phyloP scores from a whole-genome alignment of 2,888 invertebrate genomes.

The Zootermopsis nevadensis region DNA sequence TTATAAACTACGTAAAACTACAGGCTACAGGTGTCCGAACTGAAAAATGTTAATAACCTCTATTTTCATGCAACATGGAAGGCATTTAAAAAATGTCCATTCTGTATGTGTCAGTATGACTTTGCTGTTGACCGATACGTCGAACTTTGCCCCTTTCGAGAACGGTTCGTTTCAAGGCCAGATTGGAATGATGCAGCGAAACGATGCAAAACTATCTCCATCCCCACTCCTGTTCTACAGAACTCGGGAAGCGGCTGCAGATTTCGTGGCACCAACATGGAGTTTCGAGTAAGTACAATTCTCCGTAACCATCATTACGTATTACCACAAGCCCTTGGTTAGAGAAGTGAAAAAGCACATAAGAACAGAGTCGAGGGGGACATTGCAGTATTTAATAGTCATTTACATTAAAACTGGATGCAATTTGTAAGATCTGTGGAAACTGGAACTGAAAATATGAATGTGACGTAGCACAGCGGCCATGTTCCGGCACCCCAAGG shows the following conservation, averaged over 20 bases:
- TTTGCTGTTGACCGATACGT: not conserved
- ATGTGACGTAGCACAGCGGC: not conserved
- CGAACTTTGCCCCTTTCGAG: constrained; percentile 2
- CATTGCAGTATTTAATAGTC: no score
- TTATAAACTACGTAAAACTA: no score
- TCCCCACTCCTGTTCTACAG: not conserved
- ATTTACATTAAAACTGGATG: no score
- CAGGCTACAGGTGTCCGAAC: no score
- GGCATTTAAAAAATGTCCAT: no score
- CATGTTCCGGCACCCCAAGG: constrained; percentile 41
- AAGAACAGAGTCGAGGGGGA: no score
- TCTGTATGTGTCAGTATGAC: not conserved
- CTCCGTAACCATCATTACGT: not conserved
- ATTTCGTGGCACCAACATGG: constrained; percentile 21
- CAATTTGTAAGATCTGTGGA: no score
- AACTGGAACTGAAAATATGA: no score
- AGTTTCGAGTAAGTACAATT: constrained; percentile 34
- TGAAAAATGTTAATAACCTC: no score
- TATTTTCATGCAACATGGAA: no score
- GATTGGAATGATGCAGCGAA: constrained; percentile 30
- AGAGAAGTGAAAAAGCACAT: no score
- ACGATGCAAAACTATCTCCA: not conserved
- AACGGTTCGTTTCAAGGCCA: constrained; percentile 30
- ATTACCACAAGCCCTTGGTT: no score
- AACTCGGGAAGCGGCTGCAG: not conserved